Percentiles rank a stretch among this genome's conserved stretches.
These are phyloP conservation scores for Pteronura brasiliensis DNA, from an alignment of 2,113 vertebrate genomes.

Conservation along the genomic window DNA sequence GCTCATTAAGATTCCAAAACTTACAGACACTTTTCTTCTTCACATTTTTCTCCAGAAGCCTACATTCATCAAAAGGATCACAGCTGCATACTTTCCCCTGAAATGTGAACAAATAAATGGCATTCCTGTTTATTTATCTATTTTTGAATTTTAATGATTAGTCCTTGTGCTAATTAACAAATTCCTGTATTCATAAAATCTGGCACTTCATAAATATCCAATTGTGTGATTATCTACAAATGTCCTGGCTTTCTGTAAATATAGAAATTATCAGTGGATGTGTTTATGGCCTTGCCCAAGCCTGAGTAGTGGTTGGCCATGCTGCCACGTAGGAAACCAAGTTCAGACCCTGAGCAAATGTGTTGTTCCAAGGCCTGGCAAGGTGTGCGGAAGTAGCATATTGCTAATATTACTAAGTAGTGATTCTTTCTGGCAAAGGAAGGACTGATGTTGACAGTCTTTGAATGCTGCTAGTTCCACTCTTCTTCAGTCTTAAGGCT, in stretches of 20 bases:
- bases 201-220: conserved; percentile 72
- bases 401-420: conserved; percentile 27
- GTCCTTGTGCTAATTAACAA: conserved; percentile 70
- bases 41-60: conserved; percentile 69
- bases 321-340: conserved; percentile 36
- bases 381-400: conserved; percentile 45
- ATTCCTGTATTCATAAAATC: conserved; percentile 70
- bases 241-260: conserved; percentile 66
- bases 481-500: conserved; percentile 38
- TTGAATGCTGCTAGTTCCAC: conserved; percentile 41
- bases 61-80: conserved; percentile 79
- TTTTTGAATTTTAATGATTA: conserved; percentile 80
- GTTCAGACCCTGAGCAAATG: conserved; percentile 32
- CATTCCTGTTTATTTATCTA: conserved; percentile 78
- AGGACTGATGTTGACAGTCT: conserved; percentile 60
- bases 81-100: conserved; percentile 77
- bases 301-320: conserved; percentile 7
- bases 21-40: conserved; percentile 76
- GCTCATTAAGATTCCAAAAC: conserved; percentile 77
- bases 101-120: conserved; percentile 75
- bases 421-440: conserved; percentile 47
- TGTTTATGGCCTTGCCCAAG: conserved; percentile 59
- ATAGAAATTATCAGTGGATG: conserved; percentile 64
- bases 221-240: conserved; percentile 76
- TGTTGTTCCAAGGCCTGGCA: conserved; percentile 57